Evolutionary conservation across 2,888 invertebrate species (phyloP), one percentile per base, ranked within the genome.

Genomic region (Macrosoma leucophasiata): DNA sequence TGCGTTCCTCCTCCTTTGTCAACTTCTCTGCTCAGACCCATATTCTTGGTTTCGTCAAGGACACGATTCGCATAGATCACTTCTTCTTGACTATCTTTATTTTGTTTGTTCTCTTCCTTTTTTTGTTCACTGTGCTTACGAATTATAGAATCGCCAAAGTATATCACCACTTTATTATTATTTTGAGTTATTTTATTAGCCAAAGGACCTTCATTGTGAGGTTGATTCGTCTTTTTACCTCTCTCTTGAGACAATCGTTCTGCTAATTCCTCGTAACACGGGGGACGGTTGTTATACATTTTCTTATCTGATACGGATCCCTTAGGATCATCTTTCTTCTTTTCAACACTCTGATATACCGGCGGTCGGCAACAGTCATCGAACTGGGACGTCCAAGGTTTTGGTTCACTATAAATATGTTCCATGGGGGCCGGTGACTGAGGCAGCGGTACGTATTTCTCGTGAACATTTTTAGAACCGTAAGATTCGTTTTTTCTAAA

Each of bases 131-230:
- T 79, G 33, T 85, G 84, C 46, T 81, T 82, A 19, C 86, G 70
- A 36, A 84, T 82, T 26, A 88, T 87, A 2, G 89, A 88, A 57
- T 91, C 91, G 17, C 90, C 91, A 47, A 90, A 91, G 62, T 90
- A 91, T 51, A 91, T 90, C 27, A 91, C 89, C n/a, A 90, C 90
- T 74, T 89, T 90, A 57, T 91, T 90, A 46, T 82, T 78, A 46
- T 74, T 74, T 58, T 84, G 73, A 30, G 81, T 85, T 34, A 81
- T 78, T 58, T 82, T 82, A 40, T 82, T 81, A 4, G 81, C 67
- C 13, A 82, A 49, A 7, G 70, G 73, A 17, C 62, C 58, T 41
- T 76, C 74, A 8, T 52, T 43, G 5, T 61, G 49, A 6, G 66
- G 67, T 27, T 56, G 47, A 55, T 60, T 84, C 36, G 48, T 64